These are phyloP conservation scores for Cepaea hortensis DNA, from an alignment of 2,888 invertebrate species.

Conservation along the genomic window DNA sequence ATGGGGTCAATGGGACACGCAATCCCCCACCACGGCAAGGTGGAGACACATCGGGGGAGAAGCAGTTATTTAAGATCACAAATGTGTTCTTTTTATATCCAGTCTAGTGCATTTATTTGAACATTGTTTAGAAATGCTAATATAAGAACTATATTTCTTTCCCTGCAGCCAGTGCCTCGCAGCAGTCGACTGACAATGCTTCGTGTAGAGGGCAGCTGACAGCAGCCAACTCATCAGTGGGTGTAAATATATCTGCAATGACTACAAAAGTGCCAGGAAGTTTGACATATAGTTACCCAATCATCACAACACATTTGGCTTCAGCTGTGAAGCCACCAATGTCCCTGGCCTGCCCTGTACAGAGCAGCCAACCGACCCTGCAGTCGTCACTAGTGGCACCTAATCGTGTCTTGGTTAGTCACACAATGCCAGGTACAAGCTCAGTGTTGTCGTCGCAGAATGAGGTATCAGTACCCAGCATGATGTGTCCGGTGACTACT, in stretches of 20 bases:
- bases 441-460: neutral
- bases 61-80: no score
- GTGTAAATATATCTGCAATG: neutral
- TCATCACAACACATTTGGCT: slow-evolving; percentile 38
- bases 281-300: slow-evolving; percentile 39
- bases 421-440: neutral
- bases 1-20: no score
- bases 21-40: no score
- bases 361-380: neutral
- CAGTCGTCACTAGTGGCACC: neutral
- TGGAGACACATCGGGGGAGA: no score
- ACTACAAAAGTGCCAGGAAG: neutral
- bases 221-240: neutral
- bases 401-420: neutral
- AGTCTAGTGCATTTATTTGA: no score
- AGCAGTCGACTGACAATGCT: no score
- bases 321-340: neutral
- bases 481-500: neutral
- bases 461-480: neutral
- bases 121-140: no score
- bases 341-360: neutral
- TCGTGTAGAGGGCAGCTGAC: neutral
- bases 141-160: no score
- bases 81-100: no score
- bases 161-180: no score